Evolutionary conservation across 2,888 invertebrate species (phyloP), one percentile per base, ranked within the genome.

Genomic region (Heliconius charithonia): DNA sequence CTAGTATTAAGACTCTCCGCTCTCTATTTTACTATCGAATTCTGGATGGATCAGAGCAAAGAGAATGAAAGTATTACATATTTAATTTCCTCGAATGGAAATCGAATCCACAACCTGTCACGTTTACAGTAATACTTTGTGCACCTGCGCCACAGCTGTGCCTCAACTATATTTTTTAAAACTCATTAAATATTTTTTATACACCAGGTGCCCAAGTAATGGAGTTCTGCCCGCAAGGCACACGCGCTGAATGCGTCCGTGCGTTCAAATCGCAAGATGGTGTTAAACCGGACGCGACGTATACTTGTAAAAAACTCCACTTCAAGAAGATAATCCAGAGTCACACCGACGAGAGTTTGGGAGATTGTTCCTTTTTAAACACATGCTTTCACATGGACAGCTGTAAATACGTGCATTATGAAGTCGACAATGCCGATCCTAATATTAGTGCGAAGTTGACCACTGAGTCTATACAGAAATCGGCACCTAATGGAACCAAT

Each of bases 301-400:
- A 88, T 77, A 65, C 81, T 2, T 99, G 99, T 92, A 97, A 97
- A 84, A 98, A 98, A 87, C 95, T 99, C 71, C 99, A 99, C 93
- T 99, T 99, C 89, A 97, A 98, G 89, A 99, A 99, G 95, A 99
- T 99, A 82, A 98, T 99, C 82, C 98, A 95, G 80, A 96, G 97
- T 76, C 99, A 99, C 89, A 99, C 99, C 0, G 99, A 99, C 88
- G 98, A 99, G 92, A 96, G 98, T 0, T 95, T 99, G 2, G 99
- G 99, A 0, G 99, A 99, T 90, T 99, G 99, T 89, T 99, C 99
- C 27, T 99, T 99, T 91, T 95, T 99, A 4, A 99, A 99, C 90
- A 99, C 99, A 0, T 99, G 99, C 91, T 99, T 99, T 89, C 99
- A 99, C 89, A 99, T 99, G 99, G 99, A 99, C 84, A 98, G 98